Evolutionary conservation across 1,140 invertebrate genomes (phyloP).

Genomic region (Camponotus floridanus): DNA sequence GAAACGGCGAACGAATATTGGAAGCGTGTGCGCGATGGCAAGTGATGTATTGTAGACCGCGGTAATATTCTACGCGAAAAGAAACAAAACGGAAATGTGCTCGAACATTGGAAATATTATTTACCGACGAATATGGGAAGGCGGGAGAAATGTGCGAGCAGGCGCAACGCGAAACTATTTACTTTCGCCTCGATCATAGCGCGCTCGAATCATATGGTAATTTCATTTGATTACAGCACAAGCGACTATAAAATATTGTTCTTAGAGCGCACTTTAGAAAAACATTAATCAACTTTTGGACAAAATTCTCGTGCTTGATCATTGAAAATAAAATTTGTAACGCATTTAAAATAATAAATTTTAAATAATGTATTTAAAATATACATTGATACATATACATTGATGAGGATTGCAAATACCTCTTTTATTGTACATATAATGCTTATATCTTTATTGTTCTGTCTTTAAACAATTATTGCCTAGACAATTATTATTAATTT

Average conservation of each 20-base stretch:
- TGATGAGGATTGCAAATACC: not conserved
- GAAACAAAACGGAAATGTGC: conserved; percentile 21
- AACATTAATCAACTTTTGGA: not conserved
- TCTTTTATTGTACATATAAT: not conserved
- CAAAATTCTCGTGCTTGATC: not conserved
- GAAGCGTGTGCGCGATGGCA: conserved; percentile 50
- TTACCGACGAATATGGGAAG: conserved; percentile 39
- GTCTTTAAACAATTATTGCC: not conserved
- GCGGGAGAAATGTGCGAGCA: conserved; percentile 10
- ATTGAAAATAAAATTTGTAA: not conserved
- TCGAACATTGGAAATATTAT: conserved; percentile 49
- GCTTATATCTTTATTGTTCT: not conserved
- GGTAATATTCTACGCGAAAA: conserved; percentile 60
- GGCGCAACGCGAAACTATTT: conserved; percentile 9
- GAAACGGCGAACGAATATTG: conserved; percentile 59
- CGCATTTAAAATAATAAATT: too few relatives aligned
- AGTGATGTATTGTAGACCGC: conserved; percentile 60
- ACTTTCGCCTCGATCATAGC: not conserved
- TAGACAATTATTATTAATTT: not conserved
- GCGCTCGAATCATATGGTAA: not conserved
- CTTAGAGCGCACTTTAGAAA: not conserved
- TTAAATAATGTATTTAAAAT: not conserved
- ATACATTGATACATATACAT: too few relatives aligned
- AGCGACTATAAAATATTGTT: not conserved
- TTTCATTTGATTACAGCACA: not conserved